A percentile compares a stretch with the other conserved stretches of the same genome.
Conservation (phyloP, 1,140 invertebrate species). For the Ips nitidus region DNA sequence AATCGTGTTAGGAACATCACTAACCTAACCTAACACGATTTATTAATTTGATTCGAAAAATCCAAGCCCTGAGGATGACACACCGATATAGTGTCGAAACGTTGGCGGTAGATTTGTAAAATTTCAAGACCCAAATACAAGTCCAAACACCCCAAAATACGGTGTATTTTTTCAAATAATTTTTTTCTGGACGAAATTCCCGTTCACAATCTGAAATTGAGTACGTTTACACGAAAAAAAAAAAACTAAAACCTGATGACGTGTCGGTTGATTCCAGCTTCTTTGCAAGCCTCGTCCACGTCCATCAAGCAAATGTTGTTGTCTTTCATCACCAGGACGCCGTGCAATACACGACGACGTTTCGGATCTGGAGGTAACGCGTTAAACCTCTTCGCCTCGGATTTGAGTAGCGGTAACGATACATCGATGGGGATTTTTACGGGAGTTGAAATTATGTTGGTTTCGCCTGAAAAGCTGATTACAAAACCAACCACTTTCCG, state of each 20-base stretch:
- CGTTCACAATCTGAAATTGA: too few relatives aligned
- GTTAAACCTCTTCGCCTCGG: slow-evolving; percentile 76
- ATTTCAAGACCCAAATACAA: too few relatives aligned
- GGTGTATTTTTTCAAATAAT: too few relatives aligned
- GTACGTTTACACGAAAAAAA: neutral
- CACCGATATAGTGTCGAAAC: too few relatives aligned
- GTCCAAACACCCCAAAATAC: too few relatives aligned
- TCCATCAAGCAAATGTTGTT: slow-evolving; percentile 85
- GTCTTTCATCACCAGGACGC: slow-evolving; percentile 87
- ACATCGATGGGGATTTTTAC: slow-evolving; percentile 91
- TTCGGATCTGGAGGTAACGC: slow-evolving; percentile 85
- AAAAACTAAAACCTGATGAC: slow-evolving; percentile 62
- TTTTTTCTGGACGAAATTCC: too few relatives aligned
- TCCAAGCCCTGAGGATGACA: too few relatives aligned
- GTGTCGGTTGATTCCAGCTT: slow-evolving; percentile 83
- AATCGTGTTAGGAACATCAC: too few relatives aligned
- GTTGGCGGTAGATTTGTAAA: too few relatives aligned
- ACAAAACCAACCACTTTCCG: neutral
- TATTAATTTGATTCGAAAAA: too few relatives aligned
- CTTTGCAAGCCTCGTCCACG: slow-evolving; percentile 84
- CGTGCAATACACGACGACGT: slow-evolving; percentile 80
- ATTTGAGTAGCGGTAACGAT: slow-evolving; percentile 80
- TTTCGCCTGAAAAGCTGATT: slow-evolving; percentile 60
- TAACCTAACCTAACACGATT: too few relatives aligned
- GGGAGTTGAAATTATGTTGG: slow-evolving; percentile 80